Base-by-base conservation (phyloP, 2,113 vertebrate species). In the Neodontobutis hainanensis region DNA sequence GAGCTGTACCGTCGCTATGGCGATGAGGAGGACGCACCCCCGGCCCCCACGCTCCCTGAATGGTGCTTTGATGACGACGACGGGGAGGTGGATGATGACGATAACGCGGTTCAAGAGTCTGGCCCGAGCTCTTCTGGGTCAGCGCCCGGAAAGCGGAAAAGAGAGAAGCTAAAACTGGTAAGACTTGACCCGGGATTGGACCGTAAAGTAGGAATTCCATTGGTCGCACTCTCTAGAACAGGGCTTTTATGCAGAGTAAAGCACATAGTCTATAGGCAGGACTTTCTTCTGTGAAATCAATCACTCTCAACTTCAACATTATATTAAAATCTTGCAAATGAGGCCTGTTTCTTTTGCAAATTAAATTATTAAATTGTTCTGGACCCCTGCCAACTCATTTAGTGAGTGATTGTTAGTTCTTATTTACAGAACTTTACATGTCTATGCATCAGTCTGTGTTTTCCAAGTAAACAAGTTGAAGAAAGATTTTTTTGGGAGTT, bases 41-140 rank as follows among this genome's bases (percentile, higher is more conserved):
- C 94, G 0, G 93, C 97, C 56, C 97, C 97, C 0, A 62, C 91
- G 6, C 92, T 98, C 38, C 97, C 97, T 0, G 96, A 98, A 35
- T 99, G 97, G 97, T 99, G 97, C 88, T 96, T 95, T 52, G 97
- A 98, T 4, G 97, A 96, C 0, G 95, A 96, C 5, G 94, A 94
- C 1, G 94, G 93, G 1, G 96, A 90, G 0, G 77, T 15, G 51
- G 93, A 97, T 0, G 97, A 96, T 1, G 92, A 97, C 10, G 96
- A 92, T 3, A 94, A 93, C 53, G 65, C 86, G 3, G 91, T 93
- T 75, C 95, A 92, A 66, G 95, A 96, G 65, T 95, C 95, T 12
- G 96, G 96, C 71, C 93, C 97, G 15, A 95, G 96, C 72, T 98
- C 97, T 40, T 98, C 97, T 14, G 91, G 94, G 70, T 94, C 94